Evolutionary conservation across 2,797 vertebrate genomes (phyloP), one percentile per base, ranked within the genome.

Genomic region (Rhodeus uyekii): DNA sequence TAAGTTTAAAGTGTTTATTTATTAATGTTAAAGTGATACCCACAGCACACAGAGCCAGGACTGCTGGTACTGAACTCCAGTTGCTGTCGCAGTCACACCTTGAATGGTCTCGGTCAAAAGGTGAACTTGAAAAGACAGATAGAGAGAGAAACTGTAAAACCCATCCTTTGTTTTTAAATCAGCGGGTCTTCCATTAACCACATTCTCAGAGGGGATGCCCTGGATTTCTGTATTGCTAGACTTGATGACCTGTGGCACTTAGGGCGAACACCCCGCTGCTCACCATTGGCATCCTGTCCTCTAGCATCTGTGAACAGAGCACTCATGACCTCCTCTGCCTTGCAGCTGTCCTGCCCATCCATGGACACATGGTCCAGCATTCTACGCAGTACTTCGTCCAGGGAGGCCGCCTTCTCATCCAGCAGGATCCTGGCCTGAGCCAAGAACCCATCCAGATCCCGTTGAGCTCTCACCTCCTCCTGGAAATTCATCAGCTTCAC

Each of bases 21-120:
- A 72, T 50, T 34, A 3, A 72, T 34, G 24, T 48, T 34, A 48
- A 22, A 50, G 3, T 12, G 36, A 39, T 87, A 97, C 96, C 96
- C 91, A 99, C 96, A 97, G 95, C 89, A 99, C 94, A 86, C 96
- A 98, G 85, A 99, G 95, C 97, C 97, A 99, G 34, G 96, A 98
- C 89, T 98, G 97, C 88, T 99, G 97, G 87, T 99, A 98, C 60
- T 91, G 96, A 61, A 97, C 86, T 24, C 97, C 97, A 0, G 95
- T 97, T 75, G 95, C 91, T 0, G 96, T 96, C 0, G 96, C 93
- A 0, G 95, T 96, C 86, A 99, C 96, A n/a, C 96, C 96, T 89
- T 98, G 97, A 88, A 99, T 97, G 78, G 95, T 98, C 80, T 98
- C 96, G 0, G 95, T 95, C 68, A 98, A 93, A 74, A 99, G 95